Evolutionary conservation across 2,888 invertebrate genomes (phyloP), one percentile per base, ranked within the genome.

Genomic region (Polydrusus cervinus): DNA sequence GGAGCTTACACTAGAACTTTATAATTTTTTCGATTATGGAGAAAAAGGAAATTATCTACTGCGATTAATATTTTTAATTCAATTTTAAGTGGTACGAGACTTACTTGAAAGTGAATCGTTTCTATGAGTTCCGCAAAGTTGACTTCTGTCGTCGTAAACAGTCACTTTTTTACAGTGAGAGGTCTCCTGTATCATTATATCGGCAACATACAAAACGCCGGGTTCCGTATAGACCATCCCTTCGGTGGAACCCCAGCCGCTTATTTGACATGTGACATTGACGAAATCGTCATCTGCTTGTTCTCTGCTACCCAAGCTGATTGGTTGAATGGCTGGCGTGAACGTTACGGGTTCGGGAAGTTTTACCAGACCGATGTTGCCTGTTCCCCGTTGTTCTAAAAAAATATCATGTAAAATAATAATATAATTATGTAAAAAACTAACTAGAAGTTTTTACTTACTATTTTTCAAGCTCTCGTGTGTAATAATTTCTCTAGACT

Each of bases 391-490:
- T 25, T 53, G 30, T n/a, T 30, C 53, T 53, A n/a, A 53, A 53
- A 53, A 25, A 25, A 25, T 25, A 25, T 25, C 5, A 25, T 25
- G 1, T 25, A 25, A n/a, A n/a, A n/a, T n/a, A n/a, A n/a, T n/a
- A n/a, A n/a, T n/a, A n/a, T n/a, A n/a, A n/a, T n/a, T n/a, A n/a
- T n/a, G n/a, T n/a, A n/a, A n/a, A n/a, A n/a, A n/a, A n/a, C n/a
- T n/a, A n/a, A n/a, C n/a, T n/a, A n/a, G n/a, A n/a, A n/a, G n/a
- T n/a, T n/a, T n/a, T 30, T 3, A 30, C 53, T 61, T 40, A 61
- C 61, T 43, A 14, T 61, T 61, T 61, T 40, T 61, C 13, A 61
- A 40, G 10, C 16, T 43, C 18, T 61, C 61, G 10, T 61, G 61
- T 5, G 61, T 61, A 9, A 61, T 61, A 16, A 61, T 61, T 18